Evolutionary conservation across 2,797 vertebrate genomes (phyloP), one percentile per base, ranked within the genome.

Genomic region (Pseudocheirus occidentalis): DNA sequence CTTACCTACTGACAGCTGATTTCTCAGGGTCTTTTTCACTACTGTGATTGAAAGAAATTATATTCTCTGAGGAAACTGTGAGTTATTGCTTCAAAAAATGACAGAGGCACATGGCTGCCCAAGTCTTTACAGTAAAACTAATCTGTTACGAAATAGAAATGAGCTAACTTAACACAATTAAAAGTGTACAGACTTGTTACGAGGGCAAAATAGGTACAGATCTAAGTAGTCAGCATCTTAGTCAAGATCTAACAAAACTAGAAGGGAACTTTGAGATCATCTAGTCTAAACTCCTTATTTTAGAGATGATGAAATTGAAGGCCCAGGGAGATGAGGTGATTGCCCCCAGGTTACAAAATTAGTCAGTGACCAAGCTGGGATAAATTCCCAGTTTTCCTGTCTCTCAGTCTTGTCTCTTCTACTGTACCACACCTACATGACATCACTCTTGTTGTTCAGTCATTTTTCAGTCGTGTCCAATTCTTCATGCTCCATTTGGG

Each of bases 71-170:
- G 81, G 93, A 59, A 57, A 95, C 92, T 90, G 40, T 55, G 54
- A 92, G 87, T 90, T 73, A 93, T 93, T 62, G 34, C 40, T 73
- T 95, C 94, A 94, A 46, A 81, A 94, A 66, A 91, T 62, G 16
- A 28, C 90, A 16, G n/a, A 92, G 24, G 21, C 92, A 55, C 92
- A 87, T 29, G 56, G 54, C 90, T 92, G 92, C 90, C 10, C 3
- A 40, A 28, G 40, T 91, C 95, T 95, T 93, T 62, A 9, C 11
- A 87, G 93, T 46, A 95, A 31, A 53, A 13, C 11, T 57, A 34
- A 94, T 92, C 50, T 56, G 90, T 92, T 55, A 90, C 58, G 59
- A 92, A 89, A 58, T n/a, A 52, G 58, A 73, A 94, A 92, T 28
- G 73, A 81, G 40, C 40, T 81, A 91, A n/a, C 87, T 12, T 10